Base-by-base conservation (phyloP, 2,888 invertebrate species). In the Lingula anatina region DNA sequence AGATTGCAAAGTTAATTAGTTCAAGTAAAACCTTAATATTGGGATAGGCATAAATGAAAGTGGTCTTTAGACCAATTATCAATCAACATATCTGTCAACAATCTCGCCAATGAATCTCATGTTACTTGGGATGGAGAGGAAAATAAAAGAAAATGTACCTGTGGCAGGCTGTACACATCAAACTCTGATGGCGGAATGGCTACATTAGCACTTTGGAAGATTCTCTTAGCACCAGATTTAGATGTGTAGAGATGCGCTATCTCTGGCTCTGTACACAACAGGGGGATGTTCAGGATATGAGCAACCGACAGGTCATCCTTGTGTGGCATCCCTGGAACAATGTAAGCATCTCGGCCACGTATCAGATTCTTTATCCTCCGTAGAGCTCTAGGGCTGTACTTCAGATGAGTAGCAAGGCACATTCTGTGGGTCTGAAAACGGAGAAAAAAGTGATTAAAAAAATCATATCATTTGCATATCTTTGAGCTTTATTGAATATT, bases 201-300 rank as follows among this genome's bases (percentile, higher is more conserved):
- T 2, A 72, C 70, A 28, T 62, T 61, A 37, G 73, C 72, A 57
- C 67, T 68, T 42, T 66, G 65, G 57, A 77, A 76, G 28, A 77
- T 69, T 26, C 76, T 56, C 57, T 75, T 75, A 50, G 71, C 68
- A 1, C 76, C 76, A 12, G 76, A 76, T 56, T 77, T 76, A 5
- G 74, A 72, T 23, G 71, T 70, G 56, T 73, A 75, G 7, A 76
- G 64, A 46, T 73, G 66, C 21, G 74, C 70, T 1, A 73, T 62
- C 39, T 75, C 72, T 3, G 76, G 76, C 50, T 76, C 75, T 3
- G 73, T 65, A 35, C 66, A 55, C 38, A 76, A 56, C 28, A 77
- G 62, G 4, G 76, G 73, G 1, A 76, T 62, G 39, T 72, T 62
- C 12, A 77, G 63, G 37, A 54, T 54, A 35, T 76, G 70, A 2